Percentiles rank a stretch among this genome's conserved stretches.
Conservation (phyloP, 2,113 vertebrate species). For the Petrocephalus microphthalmus region DNA sequence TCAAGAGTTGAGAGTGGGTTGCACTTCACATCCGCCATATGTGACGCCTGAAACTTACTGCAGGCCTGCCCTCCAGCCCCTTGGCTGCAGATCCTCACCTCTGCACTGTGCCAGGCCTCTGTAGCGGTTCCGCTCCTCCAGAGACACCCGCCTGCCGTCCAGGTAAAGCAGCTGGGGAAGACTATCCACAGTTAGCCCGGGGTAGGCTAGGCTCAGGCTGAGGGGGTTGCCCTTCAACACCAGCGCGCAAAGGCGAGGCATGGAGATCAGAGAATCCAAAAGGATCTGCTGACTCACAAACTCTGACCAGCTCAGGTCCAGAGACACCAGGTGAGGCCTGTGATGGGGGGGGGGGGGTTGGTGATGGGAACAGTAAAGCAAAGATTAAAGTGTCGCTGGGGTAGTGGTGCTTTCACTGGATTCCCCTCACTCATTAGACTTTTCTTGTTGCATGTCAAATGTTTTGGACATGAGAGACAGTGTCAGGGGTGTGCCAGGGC, state of each 20-base stretch:
- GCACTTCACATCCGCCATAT: background rate
- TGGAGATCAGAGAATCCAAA: slow-evolving; percentile 46
- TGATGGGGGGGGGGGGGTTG: background rate
- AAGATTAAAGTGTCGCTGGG: background rate
- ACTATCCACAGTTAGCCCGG: slow-evolving; percentile 64
- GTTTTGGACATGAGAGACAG: background rate
- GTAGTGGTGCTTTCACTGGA: background rate
- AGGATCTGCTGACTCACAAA: slow-evolving; percentile 60
- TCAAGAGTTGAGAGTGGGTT: background rate
- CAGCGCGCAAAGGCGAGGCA: slow-evolving; percentile 61
- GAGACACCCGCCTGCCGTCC: background rate
- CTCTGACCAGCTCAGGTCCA: slow-evolving; percentile 77
- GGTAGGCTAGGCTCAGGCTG: slow-evolving; percentile 65
- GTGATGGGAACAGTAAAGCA: background rate
- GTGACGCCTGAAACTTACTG: background rate
- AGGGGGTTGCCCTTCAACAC: slow-evolving; percentile 76
- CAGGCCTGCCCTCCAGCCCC: background rate
- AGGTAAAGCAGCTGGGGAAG: background rate
- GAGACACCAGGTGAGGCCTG: slow-evolving; percentile 58
- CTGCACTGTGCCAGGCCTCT: slow-evolving; percentile 48
- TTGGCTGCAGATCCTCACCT: slow-evolving; percentile 57
- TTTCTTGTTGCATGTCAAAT: background rate
- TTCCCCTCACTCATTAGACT: background rate
- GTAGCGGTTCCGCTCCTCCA: slow-evolving; percentile 42
- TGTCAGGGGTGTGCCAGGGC: background rate